phyloP scores from a whole-genome alignment of 2,888 invertebrate species.

The Perizoma affinitatum region DNA sequence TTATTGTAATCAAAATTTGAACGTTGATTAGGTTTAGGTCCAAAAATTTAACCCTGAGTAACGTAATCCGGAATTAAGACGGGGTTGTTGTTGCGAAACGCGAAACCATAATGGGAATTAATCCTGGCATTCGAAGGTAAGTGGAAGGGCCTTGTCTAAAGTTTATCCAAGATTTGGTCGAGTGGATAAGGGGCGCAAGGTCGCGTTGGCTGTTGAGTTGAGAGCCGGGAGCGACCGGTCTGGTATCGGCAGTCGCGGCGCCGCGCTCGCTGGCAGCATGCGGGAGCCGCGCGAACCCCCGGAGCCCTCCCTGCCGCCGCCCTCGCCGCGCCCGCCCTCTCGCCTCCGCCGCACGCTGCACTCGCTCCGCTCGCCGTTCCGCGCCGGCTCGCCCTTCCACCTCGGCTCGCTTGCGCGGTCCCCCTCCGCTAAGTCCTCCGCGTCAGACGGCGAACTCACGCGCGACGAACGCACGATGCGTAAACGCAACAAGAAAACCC shows the following conservation, averaged over 20 bases:
- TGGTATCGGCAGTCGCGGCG: conserved; percentile 59
- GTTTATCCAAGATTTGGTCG: conserved; percentile 65
- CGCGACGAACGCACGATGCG: conserved; percentile 81
- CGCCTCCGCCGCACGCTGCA: conserved; percentile 78
- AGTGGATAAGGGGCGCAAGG: conserved; percentile 67
- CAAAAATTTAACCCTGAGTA: background rate
- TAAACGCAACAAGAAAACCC: conserved; percentile 78
- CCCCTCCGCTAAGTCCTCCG: conserved; percentile 73
- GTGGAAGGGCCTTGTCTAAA: conserved; percentile 53
- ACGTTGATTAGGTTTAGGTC: background rate
- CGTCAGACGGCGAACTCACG: conserved; percentile 78
- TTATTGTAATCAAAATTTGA: background rate
- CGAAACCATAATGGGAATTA: conserved; percentile 28
- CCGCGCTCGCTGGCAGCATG: conserved; percentile 66
- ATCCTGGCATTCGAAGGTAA: conserved; percentile 31
- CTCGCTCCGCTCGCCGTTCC: conserved; percentile 79
- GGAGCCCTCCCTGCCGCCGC: conserved; percentile 52
- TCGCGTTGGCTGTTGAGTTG: conserved; percentile 36
- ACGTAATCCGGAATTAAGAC: background rate
- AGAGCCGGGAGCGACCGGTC: conserved; percentile 39
- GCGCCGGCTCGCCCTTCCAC: conserved; percentile 81
- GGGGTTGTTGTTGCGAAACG: conserved; percentile 6
- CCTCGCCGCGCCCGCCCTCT: conserved; percentile 58
- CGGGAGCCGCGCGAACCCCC: conserved; percentile 52
- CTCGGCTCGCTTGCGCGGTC: conserved; percentile 76